Percentiles rank a stretch among this genome's conserved stretches.
Evolutionary conservation across 2,113 vertebrate genomes (phyloP).

Genomic region (Peromyscus polionotus): DNA sequence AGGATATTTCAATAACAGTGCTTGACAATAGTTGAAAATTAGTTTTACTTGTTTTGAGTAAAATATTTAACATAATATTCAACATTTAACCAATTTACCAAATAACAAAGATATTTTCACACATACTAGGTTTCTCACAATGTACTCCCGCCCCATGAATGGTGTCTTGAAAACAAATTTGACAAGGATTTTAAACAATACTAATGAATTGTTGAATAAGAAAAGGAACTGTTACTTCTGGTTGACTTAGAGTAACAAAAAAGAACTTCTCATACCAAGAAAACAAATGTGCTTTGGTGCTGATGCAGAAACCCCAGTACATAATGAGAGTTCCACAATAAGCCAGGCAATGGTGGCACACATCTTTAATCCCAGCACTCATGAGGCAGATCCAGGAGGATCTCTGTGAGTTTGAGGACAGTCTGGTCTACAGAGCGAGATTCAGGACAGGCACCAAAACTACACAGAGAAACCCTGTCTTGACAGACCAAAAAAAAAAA

Average conservation of each 20-base stretch:
- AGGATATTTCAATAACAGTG: neutral
- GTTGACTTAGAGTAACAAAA: neutral
- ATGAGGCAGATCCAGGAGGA: no score
- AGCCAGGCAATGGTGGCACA: no score
- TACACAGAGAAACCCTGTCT: no score
- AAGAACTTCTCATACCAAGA: neutral
- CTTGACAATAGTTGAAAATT: neutral
- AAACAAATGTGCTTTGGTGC: neutral
- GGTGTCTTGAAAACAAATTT: neutral
- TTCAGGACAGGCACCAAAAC: no score
- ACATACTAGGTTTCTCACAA: neutral
- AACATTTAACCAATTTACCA: neutral
- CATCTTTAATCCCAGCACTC: no score
- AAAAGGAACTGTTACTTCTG: neutral
- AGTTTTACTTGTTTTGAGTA: neutral
- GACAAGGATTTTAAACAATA: neutral
- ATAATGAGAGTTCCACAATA: neutral
- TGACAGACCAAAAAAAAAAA: no score
- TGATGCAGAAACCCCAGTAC: no score
- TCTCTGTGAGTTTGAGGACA: no score
- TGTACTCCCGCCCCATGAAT: neutral
- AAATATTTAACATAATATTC: neutral
- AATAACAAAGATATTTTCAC: neutral
- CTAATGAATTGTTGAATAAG: neutral
- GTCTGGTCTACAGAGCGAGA: no score